Evolutionary conservation across 2,888 invertebrate species (phyloP).

Genomic region (Abrostola triplasia): DNA sequence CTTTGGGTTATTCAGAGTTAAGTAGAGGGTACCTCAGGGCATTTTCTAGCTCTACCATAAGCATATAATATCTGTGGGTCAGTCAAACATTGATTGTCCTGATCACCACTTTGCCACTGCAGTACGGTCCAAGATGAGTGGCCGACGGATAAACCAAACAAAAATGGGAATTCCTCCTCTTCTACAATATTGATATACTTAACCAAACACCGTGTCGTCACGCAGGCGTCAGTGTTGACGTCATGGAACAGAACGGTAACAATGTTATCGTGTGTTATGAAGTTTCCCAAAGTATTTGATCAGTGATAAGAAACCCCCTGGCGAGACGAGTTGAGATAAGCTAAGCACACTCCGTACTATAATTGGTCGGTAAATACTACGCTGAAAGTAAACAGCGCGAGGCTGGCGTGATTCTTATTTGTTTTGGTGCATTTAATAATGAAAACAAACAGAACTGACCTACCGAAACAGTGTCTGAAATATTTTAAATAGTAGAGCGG

Average conservation of each 20-base stretch:
- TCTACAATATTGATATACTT: conserved; percentile 1
- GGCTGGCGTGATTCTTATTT: conserved; percentile 25
- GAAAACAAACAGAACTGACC: conserved; percentile 23
- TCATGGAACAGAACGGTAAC: conserved; percentile 29
- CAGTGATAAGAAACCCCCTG: conserved; percentile 49
- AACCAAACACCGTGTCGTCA: conserved; percentile 27
- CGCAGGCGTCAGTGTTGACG: conserved; percentile 11
- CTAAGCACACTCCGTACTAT: conserved; percentile 30
- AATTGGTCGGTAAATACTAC: conserved; percentile 24
- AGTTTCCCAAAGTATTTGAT: conserved; percentile 35
- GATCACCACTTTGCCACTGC: no score
- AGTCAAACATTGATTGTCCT: no score
- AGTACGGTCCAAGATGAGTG: no score
- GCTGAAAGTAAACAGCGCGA: conserved; percentile 11
- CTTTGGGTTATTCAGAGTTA: no score
- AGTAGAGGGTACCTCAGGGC: no score
- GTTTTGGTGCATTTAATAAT: neutral
- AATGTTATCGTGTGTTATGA: conserved; percentile 40
- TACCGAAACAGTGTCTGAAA: neutral
- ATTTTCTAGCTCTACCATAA: no score
- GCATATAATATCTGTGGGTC: no score
- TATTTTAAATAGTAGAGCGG: neutral
- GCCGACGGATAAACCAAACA: neutral
- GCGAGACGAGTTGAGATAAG: conserved; percentile 48
- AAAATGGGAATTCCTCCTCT: neutral